A percentile compares a stretch with the other conserved stretches of the same genome.
Evolutionary conservation across 2,113 vertebrate genomes (phyloP).

Genomic region (Alosa alosa): DNA sequence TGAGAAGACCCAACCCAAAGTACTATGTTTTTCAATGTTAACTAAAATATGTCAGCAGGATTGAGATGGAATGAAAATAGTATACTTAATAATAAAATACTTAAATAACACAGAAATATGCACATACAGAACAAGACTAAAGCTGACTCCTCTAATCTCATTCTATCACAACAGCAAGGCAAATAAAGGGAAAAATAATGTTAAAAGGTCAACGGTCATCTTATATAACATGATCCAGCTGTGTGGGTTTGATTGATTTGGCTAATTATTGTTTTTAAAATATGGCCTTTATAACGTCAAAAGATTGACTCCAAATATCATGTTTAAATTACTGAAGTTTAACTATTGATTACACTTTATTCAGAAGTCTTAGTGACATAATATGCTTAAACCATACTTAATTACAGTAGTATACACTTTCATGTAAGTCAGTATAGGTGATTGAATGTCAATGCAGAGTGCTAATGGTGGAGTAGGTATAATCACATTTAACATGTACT

Average conservation of each 20-base stretch:
- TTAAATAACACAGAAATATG: not conserved
- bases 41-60: not conserved
- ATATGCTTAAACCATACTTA: not conserved
- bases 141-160: not conserved
- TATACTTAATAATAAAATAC: not conserved
- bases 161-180: not conserved
- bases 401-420: not conserved
- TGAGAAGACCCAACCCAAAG: not conserved
- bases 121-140: not conserved
- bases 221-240: not conserved
- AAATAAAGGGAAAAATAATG: not conserved
- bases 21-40: not conserved
- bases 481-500: not conserved
- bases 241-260: not conserved
- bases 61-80: not conserved
- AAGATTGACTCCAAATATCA: not conserved
- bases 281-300: not conserved
- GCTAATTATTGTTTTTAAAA: not conserved
- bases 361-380: not conserved
- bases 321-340: not conserved
- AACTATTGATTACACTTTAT: not conserved
- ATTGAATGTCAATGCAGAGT: too few species aligned
- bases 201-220: not conserved
- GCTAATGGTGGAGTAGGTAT: too few species aligned
- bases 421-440: not conserved